These are phyloP conservation scores for Acanthopleura granulata DNA, from an alignment of 2,888 invertebrate species.

Conservation along the genomic window DNA sequence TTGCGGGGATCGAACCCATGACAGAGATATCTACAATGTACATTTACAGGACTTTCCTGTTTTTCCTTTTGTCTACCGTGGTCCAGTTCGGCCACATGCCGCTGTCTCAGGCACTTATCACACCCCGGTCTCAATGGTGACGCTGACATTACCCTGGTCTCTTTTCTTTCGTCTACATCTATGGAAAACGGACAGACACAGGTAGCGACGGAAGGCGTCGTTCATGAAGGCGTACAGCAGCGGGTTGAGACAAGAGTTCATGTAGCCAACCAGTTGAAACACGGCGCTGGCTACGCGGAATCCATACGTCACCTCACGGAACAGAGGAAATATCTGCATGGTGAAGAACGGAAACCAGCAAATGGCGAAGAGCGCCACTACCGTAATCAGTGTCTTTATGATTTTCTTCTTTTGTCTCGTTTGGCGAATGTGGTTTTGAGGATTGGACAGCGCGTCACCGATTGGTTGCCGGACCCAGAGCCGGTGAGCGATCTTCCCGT, in stretches of 20 bases:
- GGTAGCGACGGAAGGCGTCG: conserved; percentile 22
- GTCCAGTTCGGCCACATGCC: no score
- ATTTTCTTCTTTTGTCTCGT: conserved; percentile 34
- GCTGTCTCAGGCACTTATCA: no score
- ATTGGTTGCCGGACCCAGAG: conserved; percentile 38
- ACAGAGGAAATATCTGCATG: conserved; percentile 29
- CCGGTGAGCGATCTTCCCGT: conserved; percentile 31
- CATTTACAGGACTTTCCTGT: no score
- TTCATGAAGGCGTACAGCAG: conserved; percentile 8
- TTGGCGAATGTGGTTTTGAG: conserved; percentile 27
- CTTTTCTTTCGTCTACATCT: not conserved
- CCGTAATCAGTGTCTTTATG: conserved; percentile 37
- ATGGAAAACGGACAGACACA: not conserved
- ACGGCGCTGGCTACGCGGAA: conserved; percentile 28
- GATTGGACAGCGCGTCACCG: conserved; percentile 31
- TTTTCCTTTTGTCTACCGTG: no score
- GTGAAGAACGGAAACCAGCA: conserved; percentile 42
- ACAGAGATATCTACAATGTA: no score
- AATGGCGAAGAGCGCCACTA: conserved; percentile 35
- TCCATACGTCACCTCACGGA: conserved; percentile 2
- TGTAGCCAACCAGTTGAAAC: conserved; percentile 38
- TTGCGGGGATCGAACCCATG: no score
- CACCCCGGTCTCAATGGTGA: not conserved
- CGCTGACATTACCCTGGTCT: not conserved
- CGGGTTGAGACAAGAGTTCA: conserved; percentile 26